Percentiles rank a stretch among this genome's conserved stretches.
Evolutionary conservation across 2,797 vertebrate genomes (phyloP).

Genomic region (Danio tinwini): DNA sequence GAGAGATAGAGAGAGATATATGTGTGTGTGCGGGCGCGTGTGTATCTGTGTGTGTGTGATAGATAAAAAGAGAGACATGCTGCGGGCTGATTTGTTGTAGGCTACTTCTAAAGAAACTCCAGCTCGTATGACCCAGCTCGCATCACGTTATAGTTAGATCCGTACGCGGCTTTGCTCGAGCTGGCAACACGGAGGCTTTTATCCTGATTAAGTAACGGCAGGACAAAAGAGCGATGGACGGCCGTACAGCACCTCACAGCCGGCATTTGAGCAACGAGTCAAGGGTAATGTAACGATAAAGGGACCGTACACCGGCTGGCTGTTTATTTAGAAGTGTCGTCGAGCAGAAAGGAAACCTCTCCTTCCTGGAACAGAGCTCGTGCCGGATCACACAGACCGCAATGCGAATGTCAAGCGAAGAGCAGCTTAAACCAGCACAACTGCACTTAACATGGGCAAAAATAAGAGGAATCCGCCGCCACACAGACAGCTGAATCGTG

Average conservation of each 20-base stretch:
- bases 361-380: constrained; percentile 21
- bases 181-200: constrained; percentile 24
- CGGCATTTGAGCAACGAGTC: constrained; percentile 19
- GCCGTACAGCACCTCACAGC: not conserved
- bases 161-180: constrained; percentile 17
- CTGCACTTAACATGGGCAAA: constrained; percentile 8
- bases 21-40: not conserved
- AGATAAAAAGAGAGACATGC: not conserved
- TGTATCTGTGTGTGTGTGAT: not conserved
- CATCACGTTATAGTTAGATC: not conserved
- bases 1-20: not conserved
- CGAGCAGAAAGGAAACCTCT: not conserved
- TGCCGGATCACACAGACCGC: constrained; percentile 4
- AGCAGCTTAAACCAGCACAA: constrained; percentile 2
- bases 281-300: not conserved
- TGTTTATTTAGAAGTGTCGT: constrained; percentile 24
- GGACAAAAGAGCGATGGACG: not conserved
- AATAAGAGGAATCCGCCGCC: constrained; percentile 13
- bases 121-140: not conserved
- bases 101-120: not conserved
- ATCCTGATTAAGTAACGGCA: constrained; percentile 34
- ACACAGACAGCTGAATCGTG: not conserved
- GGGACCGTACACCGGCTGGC: not conserved
- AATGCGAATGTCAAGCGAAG: constrained; percentile 16
- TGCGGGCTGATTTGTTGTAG: not conserved